Evolutionary conservation across 2,888 invertebrate genomes (phyloP).

Genomic region (Polymixis flavicincta): DNA sequence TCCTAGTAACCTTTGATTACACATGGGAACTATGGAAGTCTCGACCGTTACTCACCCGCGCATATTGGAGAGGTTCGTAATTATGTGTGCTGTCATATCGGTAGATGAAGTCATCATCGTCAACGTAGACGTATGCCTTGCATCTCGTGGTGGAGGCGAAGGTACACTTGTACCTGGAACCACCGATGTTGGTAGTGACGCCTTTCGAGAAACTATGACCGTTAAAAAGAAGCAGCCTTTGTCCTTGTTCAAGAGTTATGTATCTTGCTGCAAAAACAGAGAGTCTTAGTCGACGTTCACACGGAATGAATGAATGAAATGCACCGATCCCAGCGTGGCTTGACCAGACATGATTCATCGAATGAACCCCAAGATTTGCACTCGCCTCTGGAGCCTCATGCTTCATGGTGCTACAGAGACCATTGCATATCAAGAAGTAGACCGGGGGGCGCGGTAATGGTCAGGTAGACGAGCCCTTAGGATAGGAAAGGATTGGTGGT

Average conservation of each 20-base stretch:
- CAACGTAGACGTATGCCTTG: slow-evolving; percentile 10
- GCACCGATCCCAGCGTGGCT: too few relatives aligned
- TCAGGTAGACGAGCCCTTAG: too few relatives aligned
- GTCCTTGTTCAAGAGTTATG: slow-evolving; percentile 27
- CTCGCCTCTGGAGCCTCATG: too few relatives aligned
- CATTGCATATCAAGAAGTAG: too few relatives aligned
- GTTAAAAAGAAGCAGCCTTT: slow-evolving; percentile 17
- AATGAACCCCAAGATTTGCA: too few relatives aligned
- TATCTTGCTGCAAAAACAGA: slow-evolving; percentile 26
- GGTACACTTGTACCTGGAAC: slow-evolving; percentile 25
- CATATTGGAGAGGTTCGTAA: slow-evolving; percentile 16
- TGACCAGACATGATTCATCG: too few relatives aligned
- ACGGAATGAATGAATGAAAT: too few relatives aligned
- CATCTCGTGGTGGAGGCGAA: slow-evolving; percentile 10
- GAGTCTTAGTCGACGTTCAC: background rate
- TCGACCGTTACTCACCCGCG: background rate
- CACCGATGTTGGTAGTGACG: background rate
- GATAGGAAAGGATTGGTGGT: too few relatives aligned
- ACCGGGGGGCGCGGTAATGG: too few relatives aligned
- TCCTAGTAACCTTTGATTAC: background rate
- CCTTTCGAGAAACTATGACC: slow-evolving; percentile 30
- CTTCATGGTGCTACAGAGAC: too few relatives aligned
- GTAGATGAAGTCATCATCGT: background rate
- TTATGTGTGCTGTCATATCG: slow-evolving; percentile 20
- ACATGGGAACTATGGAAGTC: slow-evolving; percentile 5